These are phyloP conservation scores for Oreamnos americanus DNA, from an alignment of 2,113 vertebrate genomes.

Conservation along the genomic window DNA sequence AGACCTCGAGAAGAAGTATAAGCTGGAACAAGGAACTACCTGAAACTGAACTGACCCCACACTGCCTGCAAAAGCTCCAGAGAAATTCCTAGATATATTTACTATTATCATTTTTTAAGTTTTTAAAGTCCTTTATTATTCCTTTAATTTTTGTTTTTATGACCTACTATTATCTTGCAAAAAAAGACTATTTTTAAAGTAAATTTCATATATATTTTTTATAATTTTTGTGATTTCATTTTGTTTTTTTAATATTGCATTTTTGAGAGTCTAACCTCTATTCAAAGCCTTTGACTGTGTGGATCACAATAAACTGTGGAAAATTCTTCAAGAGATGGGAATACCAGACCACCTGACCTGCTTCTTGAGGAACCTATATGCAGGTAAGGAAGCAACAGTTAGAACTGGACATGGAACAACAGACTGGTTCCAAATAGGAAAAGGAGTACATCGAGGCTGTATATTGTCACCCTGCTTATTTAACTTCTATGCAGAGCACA, in stretches of 20 bases:
- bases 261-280: neutral
- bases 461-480: no score
- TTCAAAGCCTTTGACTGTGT: neutral
- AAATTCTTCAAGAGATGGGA: no score
- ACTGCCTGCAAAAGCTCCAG: neutral
- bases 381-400: no score
- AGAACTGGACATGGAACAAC: no score
- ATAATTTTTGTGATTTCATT: neutral
- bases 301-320: no score
- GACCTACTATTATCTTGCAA: neutral
- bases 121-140: neutral
- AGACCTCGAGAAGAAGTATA: neutral
- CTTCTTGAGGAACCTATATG: no score
- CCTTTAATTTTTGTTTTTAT: neutral
- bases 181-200: neutral
- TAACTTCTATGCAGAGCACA: no score
- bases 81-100: neutral
- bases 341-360: no score
- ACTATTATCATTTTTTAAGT: neutral
- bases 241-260: neutral
- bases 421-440: no score
- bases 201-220: neutral
- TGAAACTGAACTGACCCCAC: neutral
- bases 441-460: no score
- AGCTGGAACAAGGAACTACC: neutral